Evolutionary conservation across 2,797 vertebrate species (phyloP).

Genomic region (Oreortyx pictus): DNA sequence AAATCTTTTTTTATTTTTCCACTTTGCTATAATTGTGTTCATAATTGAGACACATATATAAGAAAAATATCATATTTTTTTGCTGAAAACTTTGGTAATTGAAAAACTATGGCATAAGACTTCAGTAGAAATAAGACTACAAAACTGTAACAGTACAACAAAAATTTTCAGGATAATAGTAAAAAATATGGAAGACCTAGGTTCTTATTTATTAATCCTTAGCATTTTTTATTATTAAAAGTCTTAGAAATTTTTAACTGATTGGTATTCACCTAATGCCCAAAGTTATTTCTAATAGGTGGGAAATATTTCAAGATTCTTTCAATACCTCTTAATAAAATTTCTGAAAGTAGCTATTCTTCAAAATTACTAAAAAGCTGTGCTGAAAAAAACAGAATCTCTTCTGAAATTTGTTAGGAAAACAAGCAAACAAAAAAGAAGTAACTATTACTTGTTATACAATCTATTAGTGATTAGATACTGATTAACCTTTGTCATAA

Average conservation of each 20-base stretch:
- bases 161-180: not conserved
- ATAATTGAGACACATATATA: not conserved
- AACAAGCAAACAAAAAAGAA: no score
- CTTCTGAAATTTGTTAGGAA: not conserved
- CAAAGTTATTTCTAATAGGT: not conserved
- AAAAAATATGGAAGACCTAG: not conserved
- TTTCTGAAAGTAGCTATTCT: not conserved
- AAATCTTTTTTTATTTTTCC: not conserved
- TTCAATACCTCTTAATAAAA: not conserved
- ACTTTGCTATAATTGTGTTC: rapidly evolving
- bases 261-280: not conserved
- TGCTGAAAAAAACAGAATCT: not conserved
- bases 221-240: not conserved
- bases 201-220: not conserved
- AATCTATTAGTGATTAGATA: not conserved
- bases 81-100: not conserved
- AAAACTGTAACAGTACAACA: not conserved
- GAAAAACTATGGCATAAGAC: not conserved
- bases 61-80: not conserved
- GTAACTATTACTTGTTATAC: no score
- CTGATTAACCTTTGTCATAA: not conserved
- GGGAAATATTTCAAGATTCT: not conserved
- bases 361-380: not conserved
- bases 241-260: not conserved
- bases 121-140: not conserved